A percentile compares a stretch with the other conserved stretches of the same genome.
Conservation (phyloP, 1,140 invertebrate species). For the Battus philenor region DNA sequence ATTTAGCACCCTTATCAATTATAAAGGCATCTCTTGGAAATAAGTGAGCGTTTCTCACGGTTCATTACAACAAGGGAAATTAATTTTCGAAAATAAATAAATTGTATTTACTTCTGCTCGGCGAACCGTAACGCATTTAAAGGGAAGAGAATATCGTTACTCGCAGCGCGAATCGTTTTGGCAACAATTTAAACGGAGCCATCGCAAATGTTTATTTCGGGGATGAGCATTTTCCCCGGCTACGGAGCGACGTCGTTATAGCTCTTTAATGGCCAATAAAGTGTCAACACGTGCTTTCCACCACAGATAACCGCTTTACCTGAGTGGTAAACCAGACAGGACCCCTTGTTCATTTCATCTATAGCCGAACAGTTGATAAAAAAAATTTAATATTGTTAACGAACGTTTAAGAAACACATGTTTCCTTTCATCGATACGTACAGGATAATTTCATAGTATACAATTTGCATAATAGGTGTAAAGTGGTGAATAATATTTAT, state of each 20-base stretch:
- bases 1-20: neutral
- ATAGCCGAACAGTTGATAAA: too few species aligned
- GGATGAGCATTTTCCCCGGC: constrained; percentile 40
- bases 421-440: neutral
- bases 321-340: constrained; percentile 16
- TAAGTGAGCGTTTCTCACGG: constrained; percentile 36
- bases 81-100: constrained; percentile 72
- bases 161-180: constrained; percentile 54
- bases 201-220: constrained; percentile 70
- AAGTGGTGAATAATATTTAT: too few species aligned
- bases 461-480: too few species aligned
- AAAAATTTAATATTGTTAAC: neutral
- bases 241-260: constrained; percentile 44
- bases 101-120: constrained; percentile 67
- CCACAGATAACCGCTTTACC: constrained; percentile 60
- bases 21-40: constrained; percentile 16
- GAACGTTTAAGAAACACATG: neutral
- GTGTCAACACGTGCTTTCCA: constrained; percentile 45
- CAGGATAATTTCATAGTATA: too few species aligned
- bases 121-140: constrained; percentile 65
- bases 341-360: neutral
- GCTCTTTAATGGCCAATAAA: constrained; percentile 68
- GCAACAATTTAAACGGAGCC: constrained; percentile 64
- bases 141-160: constrained; percentile 45
- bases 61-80: constrained; percentile 62